Evolutionary conservation across 2,797 vertebrate genomes (phyloP).

Genomic region (Sebastes cheni): DNA sequence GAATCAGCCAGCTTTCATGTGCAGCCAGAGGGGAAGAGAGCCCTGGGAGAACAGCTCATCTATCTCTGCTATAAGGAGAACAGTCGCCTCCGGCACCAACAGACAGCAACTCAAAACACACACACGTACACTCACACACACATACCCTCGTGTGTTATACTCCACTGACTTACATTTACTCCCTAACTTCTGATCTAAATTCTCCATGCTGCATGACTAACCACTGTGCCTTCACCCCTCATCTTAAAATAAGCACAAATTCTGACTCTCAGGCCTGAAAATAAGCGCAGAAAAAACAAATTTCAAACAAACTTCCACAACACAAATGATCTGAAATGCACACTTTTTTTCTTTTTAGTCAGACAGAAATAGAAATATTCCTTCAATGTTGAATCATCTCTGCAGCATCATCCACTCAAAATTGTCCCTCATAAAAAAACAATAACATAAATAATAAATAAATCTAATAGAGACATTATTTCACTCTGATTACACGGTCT

Average conservation of each 20-base stretch:
- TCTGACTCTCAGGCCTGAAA: constrained; percentile 20
- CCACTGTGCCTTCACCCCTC: neutral
- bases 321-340: constrained; percentile 16
- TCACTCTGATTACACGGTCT: constrained; percentile 32
- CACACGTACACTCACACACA: constrained; percentile 9
- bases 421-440: neutral
- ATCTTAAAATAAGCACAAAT: constrained; percentile 47
- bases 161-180: constrained; percentile 49
- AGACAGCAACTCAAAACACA: constrained; percentile 34
- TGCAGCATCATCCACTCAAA: constrained; percentile 1
- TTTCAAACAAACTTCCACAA: constrained; percentile 10
- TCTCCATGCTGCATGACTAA: constrained; percentile 40
- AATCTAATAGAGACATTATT: constrained; percentile 3
- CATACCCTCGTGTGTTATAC: constrained; percentile 13
- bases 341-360: neutral
- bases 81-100: constrained; percentile 38
- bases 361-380: constrained; percentile 30
- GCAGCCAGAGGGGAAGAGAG: constrained; percentile 64
- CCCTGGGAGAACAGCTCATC: constrained; percentile 63
- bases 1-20: constrained; percentile 68
- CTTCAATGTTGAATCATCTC: neutral
- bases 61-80: constrained; percentile 55
- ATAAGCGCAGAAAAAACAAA: constrained; percentile 8
- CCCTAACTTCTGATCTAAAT: constrained; percentile 35
- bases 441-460: neutral